These are phyloP conservation scores for Sycophaga agraensis DNA, from an alignment of 1,140 invertebrate genomes.

Conservation along the genomic window DNA sequence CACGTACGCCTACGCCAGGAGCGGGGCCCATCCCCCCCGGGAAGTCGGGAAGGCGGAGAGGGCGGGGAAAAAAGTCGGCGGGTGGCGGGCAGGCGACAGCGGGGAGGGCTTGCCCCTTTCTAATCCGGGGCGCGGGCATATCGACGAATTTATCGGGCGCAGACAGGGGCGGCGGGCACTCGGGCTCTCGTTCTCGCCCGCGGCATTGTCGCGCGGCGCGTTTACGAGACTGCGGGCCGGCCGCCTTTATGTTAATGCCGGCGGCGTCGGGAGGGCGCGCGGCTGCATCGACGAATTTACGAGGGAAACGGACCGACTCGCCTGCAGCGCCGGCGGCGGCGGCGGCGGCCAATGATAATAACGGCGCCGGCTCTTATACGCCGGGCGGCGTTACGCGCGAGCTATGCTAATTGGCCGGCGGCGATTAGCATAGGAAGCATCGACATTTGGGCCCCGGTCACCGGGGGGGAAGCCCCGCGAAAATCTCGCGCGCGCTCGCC, in stretches of 20 bases:
- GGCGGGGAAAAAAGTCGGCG: not conserved
- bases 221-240: constrained; percentile 58
- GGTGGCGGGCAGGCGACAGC: no score
- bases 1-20: no score
- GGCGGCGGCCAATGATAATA: constrained; percentile 3
- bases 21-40: no score
- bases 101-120: no score
- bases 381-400: constrained; percentile 39
- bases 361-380: not conserved
- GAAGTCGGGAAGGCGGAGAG: not conserved
- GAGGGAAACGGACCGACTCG: constrained; percentile 54
- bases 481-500: constrained; percentile 54
- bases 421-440: constrained; percentile 58
- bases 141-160: constrained; percentile 48
- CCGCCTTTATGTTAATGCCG: constrained; percentile 53
- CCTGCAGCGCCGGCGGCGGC: no score
- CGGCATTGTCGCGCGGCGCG: constrained; percentile 34
- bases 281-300: constrained; percentile 56
- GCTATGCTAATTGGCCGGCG: constrained; percentile 54
- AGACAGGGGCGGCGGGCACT: constrained; percentile 1
- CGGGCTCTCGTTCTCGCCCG: not conserved
- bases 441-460: constrained; percentile 38
- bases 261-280: constrained; percentile 25
- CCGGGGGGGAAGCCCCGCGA: no score
- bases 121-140: no score